A percentile compares a stretch with the other conserved stretches of the same genome.
These are phyloP conservation scores for Pedetes capensis DNA, from an alignment of 2,113 vertebrate genomes.

Conservation along the genomic window DNA sequence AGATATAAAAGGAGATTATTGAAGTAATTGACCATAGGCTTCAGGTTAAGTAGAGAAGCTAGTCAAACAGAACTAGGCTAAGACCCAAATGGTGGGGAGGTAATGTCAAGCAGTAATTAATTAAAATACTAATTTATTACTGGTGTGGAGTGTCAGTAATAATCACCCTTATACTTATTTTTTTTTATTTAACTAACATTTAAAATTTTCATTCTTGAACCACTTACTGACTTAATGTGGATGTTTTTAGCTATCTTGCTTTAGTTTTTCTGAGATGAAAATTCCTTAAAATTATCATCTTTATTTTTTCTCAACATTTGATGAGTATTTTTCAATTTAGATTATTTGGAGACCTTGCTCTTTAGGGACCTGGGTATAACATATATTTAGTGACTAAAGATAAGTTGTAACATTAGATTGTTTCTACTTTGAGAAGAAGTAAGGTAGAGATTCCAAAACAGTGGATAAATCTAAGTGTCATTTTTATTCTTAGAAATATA, in stretches of 20 bases:
- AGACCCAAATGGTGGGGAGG: not conserved
- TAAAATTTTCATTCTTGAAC: not conserved
- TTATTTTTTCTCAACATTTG: not conserved
- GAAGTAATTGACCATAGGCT: slow-evolving; percentile 2
- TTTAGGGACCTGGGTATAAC: not conserved
- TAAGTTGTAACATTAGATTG: not conserved
- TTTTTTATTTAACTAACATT: not conserved
- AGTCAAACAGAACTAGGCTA: not conserved
- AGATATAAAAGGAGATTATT: not conserved
- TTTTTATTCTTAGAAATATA: slow-evolving; percentile 19
- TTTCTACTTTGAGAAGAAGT: slow-evolving; percentile 1
- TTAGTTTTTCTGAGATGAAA: slow-evolving; percentile 27
- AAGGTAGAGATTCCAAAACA: not conserved
- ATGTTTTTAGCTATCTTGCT: slow-evolving; percentile 35
- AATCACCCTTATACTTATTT: slow-evolving; percentile 1
- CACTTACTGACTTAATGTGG: not conserved
- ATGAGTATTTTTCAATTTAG: slow-evolving; percentile 34
- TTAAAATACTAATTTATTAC: slow-evolving; percentile 28
- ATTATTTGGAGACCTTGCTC: slow-evolving; percentile 1
- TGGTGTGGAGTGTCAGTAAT: not conserved
- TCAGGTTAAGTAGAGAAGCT: not conserved
- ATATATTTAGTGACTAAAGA: slow-evolving; percentile 3
- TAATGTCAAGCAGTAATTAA: not conserved
- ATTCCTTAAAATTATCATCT: not conserved
- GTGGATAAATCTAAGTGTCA: not conserved